Conservation (phyloP, 2,113 vertebrate genomes). For the Mola mola region DNA sequence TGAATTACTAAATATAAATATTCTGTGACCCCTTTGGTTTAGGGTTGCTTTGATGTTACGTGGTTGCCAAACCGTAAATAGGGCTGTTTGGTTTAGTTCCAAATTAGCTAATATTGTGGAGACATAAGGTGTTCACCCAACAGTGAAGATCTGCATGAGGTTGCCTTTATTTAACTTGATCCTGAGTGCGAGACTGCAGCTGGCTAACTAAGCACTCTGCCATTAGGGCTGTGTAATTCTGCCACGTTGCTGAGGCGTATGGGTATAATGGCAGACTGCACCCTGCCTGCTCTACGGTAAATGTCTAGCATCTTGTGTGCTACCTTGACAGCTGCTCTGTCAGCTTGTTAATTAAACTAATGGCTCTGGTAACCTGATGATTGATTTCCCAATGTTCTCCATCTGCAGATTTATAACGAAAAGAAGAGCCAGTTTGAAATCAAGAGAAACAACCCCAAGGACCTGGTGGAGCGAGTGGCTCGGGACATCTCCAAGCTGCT, state of each 20-base stretch:
- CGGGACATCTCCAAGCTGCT: slow-evolving; percentile 94
- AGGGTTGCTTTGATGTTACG: background rate
- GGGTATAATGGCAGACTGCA: slow-evolving; percentile 37
- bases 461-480: slow-evolving; percentile 94
- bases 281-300: slow-evolving; percentile 48
- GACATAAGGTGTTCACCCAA: slow-evolving; percentile 45
- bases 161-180: slow-evolving; percentile 66
- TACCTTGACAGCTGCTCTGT: slow-evolving; percentile 29
- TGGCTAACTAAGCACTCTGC: slow-evolving; percentile 62
- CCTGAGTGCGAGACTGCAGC: slow-evolving; percentile 55
- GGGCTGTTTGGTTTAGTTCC: slow-evolving; percentile 28
- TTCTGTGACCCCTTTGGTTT: background rate
- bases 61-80: slow-evolving; percentile 19
- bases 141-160: slow-evolving; percentile 50
- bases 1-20: too few relatives aligned
- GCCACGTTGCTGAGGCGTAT: slow-evolving; percentile 45
- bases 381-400: slow-evolving; percentile 49
- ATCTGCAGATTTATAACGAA: slow-evolving; percentile 92
- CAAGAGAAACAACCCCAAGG: slow-evolving; percentile 92
- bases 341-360: slow-evolving; percentile 53
- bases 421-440: slow-evolving; percentile 96
- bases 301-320: slow-evolving; percentile 50
- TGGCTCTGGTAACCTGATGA: slow-evolving; percentile 37
- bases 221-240: slow-evolving; percentile 60
- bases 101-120: slow-evolving; percentile 16